These are phyloP conservation scores for Mesorhabditis sp. DNA, from an alignment of 2,888 invertebrate species.

Conservation along the genomic window DNA sequence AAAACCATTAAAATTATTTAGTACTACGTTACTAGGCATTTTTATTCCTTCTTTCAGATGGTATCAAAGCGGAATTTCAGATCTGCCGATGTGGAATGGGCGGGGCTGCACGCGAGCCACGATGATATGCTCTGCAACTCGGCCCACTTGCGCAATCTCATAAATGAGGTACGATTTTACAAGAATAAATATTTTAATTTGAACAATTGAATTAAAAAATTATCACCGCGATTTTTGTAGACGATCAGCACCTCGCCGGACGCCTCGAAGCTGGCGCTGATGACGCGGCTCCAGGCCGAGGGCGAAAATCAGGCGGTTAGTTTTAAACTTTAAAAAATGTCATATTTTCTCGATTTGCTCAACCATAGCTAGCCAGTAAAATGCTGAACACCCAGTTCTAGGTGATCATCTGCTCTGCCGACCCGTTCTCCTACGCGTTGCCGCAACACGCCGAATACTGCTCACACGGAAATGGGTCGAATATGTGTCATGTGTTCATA, in stretches of 20 bases:
- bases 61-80: background rate
- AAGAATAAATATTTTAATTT: too few relatives aligned
- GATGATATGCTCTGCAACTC: slow-evolving; percentile 3
- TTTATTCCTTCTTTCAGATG: too few relatives aligned
- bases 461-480: background rate
- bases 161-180: too few relatives aligned
- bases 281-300: background rate
- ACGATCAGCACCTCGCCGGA: background rate
- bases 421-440: background rate
- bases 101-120: background rate
- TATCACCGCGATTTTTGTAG: background rate
- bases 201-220: background rate
- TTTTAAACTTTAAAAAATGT: too few relatives aligned
- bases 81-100: background rate
- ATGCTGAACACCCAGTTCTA: background rate
- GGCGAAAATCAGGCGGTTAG: background rate
- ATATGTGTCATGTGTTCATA: background rate
- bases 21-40: too few relatives aligned
- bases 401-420: background rate
- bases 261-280: slow-evolving; percentile 1
- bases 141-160: slow-evolving; percentile 1
- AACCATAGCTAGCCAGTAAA: too few relatives aligned
- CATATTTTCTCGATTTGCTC: too few relatives aligned
- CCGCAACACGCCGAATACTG: slow-evolving; percentile 3
- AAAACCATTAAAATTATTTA: too few relatives aligned